Conservation (phyloP, 2,888 invertebrate species). For the Leucophenga maculata region DNA sequence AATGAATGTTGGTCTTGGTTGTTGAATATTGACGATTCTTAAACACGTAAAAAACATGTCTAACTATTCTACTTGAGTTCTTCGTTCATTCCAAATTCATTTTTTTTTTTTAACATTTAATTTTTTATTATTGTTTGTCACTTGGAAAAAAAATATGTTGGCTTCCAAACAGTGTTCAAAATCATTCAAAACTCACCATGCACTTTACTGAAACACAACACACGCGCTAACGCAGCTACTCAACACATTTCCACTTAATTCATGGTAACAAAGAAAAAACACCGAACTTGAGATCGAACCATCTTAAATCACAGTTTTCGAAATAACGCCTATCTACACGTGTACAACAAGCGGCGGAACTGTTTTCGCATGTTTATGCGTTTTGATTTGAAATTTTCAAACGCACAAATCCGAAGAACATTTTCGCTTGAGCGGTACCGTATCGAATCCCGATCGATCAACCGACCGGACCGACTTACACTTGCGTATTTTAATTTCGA, state of each 20-base stretch:
- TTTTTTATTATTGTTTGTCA: background rate
- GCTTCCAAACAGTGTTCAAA: background rate
- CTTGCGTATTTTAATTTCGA: constrained; percentile 15
- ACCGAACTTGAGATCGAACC: background rate
- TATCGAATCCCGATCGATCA: constrained; percentile 8
- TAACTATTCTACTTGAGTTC: background rate
- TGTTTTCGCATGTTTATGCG: constrained; percentile 5
- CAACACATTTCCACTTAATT: background rate
- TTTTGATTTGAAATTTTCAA: background rate
- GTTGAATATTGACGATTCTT: constrained; percentile 53
- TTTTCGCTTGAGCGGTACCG: constrained; percentile 30
- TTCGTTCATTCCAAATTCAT: too few species aligned
- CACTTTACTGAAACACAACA: too few species aligned
- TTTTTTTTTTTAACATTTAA: too few species aligned
- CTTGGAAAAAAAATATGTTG: background rate
- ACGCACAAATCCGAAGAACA: constrained; percentile 1
- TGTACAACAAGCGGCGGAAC: background rate
- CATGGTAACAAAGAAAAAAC: background rate
- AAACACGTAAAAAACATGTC: constrained; percentile 14
- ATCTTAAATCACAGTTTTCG: background rate
- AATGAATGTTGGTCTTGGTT: constrained; percentile 60
- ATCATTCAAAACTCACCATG: too few species aligned
- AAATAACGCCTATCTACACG: background rate
- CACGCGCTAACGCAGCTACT: too few species aligned
- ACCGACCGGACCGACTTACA: background rate